Evolutionary conservation across 1,140 invertebrate species (phyloP).

Genomic region (Caenorhabditis inopinata): DNA sequence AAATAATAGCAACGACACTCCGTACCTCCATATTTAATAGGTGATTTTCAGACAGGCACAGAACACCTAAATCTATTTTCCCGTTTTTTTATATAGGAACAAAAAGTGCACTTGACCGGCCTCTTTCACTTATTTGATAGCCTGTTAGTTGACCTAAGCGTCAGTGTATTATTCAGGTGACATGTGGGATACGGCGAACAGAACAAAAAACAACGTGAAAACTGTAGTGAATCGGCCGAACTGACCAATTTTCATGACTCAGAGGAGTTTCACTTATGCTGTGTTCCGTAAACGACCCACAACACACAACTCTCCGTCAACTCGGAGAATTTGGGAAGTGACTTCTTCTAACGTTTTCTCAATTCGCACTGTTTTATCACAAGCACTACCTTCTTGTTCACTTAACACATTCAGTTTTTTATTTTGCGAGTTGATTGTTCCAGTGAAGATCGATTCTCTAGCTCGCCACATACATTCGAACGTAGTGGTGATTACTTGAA

Average conservation of each 20-base stretch:
- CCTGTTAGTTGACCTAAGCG: neutral
- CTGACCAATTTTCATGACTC: neutral
- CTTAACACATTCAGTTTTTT: too few species aligned
- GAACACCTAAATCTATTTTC: too few species aligned
- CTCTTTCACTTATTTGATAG: neutral
- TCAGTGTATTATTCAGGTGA: neutral
- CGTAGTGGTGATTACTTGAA: too few species aligned
- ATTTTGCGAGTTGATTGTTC: too few species aligned
- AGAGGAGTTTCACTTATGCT: neutral
- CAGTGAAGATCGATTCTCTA: too few species aligned
- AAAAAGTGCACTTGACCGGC: neutral
- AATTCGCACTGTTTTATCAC: too few species aligned
- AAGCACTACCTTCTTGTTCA: too few species aligned
- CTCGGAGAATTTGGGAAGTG: too few species aligned
- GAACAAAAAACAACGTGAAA: slow-evolving; percentile 9
- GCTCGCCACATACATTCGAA: too few species aligned
- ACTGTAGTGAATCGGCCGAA: slow-evolving; percentile 20
- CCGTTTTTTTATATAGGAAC: neutral
- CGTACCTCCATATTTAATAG: neutral
- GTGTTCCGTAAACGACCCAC: neutral
- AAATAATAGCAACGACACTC: neutral
- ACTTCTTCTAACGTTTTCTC: too few species aligned
- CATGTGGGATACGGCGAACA: slow-evolving; percentile 16
- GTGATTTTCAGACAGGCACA: neutral
- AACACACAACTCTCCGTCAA: neutral